phyloP scores from a whole-genome alignment of 1,140 invertebrate species.

The Drosophila orena region DNA sequence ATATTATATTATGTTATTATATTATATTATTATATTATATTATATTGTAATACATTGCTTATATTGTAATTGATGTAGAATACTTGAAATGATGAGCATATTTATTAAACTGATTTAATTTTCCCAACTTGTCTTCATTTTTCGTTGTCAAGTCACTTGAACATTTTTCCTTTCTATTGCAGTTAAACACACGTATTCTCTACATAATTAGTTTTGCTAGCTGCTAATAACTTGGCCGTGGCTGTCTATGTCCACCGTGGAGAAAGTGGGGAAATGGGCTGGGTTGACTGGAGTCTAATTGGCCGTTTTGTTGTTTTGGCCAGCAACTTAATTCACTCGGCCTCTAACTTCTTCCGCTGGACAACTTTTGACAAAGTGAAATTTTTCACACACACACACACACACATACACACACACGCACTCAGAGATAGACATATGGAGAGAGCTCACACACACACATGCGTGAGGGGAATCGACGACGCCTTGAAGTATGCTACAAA shows the following conservation, averaged over 20 bases:
- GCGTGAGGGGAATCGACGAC: slow-evolving; percentile 49
- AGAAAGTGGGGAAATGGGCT: slow-evolving; percentile 21
- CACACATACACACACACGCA: neutral
- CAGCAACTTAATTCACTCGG: slow-evolving; percentile 73
- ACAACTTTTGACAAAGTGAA: slow-evolving; percentile 53
- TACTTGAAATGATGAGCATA: no score
- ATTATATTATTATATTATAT: no score
- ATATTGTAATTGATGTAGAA: no score
- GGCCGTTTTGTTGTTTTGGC: slow-evolving; percentile 44
- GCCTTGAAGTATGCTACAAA: slow-evolving; percentile 37
- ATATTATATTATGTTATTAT: no score
- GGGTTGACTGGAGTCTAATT: slow-evolving; percentile 57
- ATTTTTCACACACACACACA: slow-evolving; percentile 23
- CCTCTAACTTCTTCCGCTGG: slow-evolving; percentile 19
- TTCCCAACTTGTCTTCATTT: no score
- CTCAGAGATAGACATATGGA: neutral
- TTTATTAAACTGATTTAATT: no score
- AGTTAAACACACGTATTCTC: no score
- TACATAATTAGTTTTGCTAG: neutral
- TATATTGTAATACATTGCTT: no score
- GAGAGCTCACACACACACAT: slow-evolving; percentile 3
- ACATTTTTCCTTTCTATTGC: no score
- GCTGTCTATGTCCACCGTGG: neutral
- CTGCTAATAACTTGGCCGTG: neutral
- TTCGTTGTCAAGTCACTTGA: no score